Percentiles rank a stretch among this genome's conserved stretches.
Evolutionary conservation across 2,888 invertebrate species (phyloP).

Genomic region (Toxonevra muliebris): DNA sequence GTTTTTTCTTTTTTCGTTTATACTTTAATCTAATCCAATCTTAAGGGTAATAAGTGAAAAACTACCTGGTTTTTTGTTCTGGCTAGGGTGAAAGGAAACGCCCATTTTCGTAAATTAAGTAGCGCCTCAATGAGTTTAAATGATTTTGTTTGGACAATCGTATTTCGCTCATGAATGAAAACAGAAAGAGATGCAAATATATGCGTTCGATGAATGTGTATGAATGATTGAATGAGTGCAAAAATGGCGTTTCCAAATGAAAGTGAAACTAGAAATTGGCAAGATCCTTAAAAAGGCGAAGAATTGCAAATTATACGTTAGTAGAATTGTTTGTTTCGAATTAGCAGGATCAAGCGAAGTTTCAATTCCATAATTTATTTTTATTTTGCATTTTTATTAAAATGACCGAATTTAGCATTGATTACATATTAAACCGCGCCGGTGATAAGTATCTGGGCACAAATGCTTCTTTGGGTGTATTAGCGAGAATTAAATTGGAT

Average conservation of each 20-base stretch:
- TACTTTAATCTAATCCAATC: conserved; percentile 51
- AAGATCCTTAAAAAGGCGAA: conserved; percentile 51
- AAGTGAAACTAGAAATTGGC: background rate
- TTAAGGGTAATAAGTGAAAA: conserved; percentile 47
- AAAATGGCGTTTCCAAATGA: conserved; percentile 17
- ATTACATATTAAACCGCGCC: conserved; percentile 70
- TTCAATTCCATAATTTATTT: conserved; percentile 2
- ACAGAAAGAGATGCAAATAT: conserved; percentile 12
- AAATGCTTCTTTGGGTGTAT: conserved; percentile 54
- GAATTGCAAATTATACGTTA: conserved; percentile 42
- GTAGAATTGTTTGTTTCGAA: conserved; percentile 39
- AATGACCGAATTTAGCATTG: conserved; percentile 69
- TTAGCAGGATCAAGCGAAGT: conserved; percentile 41
- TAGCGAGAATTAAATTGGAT: conserved; percentile 41
- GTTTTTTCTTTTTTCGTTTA: conserved; percentile 37
- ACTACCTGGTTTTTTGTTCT: conserved; percentile 25
- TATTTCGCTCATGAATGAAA: conserved; percentile 8
- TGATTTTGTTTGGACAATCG: conserved; percentile 17
- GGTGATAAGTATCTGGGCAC: conserved; percentile 63
- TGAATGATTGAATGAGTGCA: background rate
- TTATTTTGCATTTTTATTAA: conserved; percentile 30
- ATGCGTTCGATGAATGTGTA: background rate
- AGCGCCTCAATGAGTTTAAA: conserved; percentile 33
- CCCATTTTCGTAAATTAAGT: conserved; percentile 30
- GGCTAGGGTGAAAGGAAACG: conserved; percentile 32